Evolutionary conservation across 2,888 invertebrate genomes (phyloP), one percentile per base, ranked within the genome.

Genomic region (Diploptera punctata): DNA sequence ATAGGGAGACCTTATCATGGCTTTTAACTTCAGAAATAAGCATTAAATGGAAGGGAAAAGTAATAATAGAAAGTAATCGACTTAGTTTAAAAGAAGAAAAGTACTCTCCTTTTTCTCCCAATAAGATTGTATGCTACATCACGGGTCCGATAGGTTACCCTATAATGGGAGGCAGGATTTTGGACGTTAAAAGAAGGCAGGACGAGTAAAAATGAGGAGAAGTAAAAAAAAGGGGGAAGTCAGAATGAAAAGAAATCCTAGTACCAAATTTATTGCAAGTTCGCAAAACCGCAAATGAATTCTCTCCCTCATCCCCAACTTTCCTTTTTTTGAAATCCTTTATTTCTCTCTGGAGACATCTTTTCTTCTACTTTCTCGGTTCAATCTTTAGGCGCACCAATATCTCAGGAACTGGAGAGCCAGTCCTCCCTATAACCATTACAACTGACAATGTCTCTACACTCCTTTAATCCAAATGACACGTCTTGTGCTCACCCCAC

Each of bases 231-330:
- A 18, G 57, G 26, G 33, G 33, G n/a, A 52, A 24, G 21, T 21
- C n/a, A 31, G 29, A 57, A 57, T 31, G 57, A 67, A 49, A 47
- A 67, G 60, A 60, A 69, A 65, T 54, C 49, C 31, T 33, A 31
- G 61, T 71, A 16, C 65, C 65, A 65, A 73, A 73, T 73, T 73
- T 73, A 73, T 73, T 73, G 73, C 73, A 54, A 73, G 44, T 69
- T 65, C 73, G 67, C 70, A 67, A 70, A 44, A 60, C 73, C 73
- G 67, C 73, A 73, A 73, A 73, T 70, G 73, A 73, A 73, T 73
- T 70, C 57, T 65, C 44, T 65, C 52, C 67, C 19, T 43, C 38
- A 19, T 33, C 49, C 38, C 18, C 21, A 19, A 10, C 16, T 21
- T 38, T 52, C 47, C 47, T 18, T 54, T 44, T 70, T 67, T 38